Conservation (phyloP, 2,888 invertebrate species). For the Polymixis lichenea region DNA sequence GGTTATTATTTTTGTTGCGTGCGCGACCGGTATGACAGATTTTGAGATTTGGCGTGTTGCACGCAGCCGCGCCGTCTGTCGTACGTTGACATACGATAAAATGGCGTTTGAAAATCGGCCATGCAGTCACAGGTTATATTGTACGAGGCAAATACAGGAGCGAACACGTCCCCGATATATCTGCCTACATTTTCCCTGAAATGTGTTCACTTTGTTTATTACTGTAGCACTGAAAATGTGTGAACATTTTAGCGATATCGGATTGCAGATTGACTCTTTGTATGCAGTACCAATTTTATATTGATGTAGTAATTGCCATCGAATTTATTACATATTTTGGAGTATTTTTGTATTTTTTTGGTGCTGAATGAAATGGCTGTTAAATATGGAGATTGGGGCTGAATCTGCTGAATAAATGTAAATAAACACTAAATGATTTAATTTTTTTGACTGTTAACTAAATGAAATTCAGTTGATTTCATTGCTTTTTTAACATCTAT, state of each 20-base stretch:
- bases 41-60: conserved; percentile 83
- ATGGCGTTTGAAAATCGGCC: conserved; percentile 68
- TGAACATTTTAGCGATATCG: conserved; percentile 52
- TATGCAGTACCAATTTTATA: conserved; percentile 42
- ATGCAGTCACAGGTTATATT: conserved; percentile 63
- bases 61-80: conserved; percentile 78
- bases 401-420: conserved; percentile 33
- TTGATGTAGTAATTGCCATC: conserved; percentile 48
- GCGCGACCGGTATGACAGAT: conserved; percentile 69
- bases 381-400: conserved; percentile 30
- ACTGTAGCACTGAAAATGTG: conserved; percentile 41
- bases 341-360: conserved; percentile 7
- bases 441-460: neutral
- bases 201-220: conserved; percentile 53
- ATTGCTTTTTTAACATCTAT: neutral
- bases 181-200: conserved; percentile 42
- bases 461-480: neutral
- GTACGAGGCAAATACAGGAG: conserved; percentile 53
- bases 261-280: conserved; percentile 53
- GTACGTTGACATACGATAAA: conserved; percentile 70
- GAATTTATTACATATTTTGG: conserved; percentile 36
- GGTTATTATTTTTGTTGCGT: conserved; percentile 80
- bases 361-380: conserved; percentile 27
- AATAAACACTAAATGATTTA: conserved; percentile 12
- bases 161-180: conserved; percentile 42